Base-by-base conservation (phyloP, 2,113 vertebrate species). In the Vicugna pacos region DNA sequence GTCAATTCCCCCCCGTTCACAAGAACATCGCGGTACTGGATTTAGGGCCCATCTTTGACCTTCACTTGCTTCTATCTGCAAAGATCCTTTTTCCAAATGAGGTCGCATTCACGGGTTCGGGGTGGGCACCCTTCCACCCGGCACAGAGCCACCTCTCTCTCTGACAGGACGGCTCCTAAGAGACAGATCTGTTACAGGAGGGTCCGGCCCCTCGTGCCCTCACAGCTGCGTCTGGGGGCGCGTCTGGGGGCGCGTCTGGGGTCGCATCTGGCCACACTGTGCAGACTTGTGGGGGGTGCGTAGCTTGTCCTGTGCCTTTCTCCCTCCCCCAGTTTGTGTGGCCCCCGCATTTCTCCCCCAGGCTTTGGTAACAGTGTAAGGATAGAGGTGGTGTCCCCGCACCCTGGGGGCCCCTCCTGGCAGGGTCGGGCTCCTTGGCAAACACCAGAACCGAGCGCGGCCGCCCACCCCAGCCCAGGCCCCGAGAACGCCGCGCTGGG, bases 201-300 rank as follows among this genome's bases (percentile, higher is more conserved):
- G 6, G n/a, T 13, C n/a, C 3, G 75, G 60, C 26, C n/a, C 19
- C 28, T 52, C 22, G 19, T 0, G 3, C 24, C 12, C n/a, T 79
- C 76, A 5, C 1, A 10, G 50, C 6, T 19, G 13, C 15, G n/a
- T 16, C 22, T 58, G 77, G 30, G 4, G 50, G 58, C 80, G 11
- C 3, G 3, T 13, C 19, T 70, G n/a, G 48, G 35, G 35, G 35
- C 15, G 13, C 15, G n/a, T 16, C 22, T 58, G 77, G 30, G 4
- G 50, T 42, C 80, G 11, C 3, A 2, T 13, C 19, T 70, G n/a
- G 48, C 64, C 22, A 35, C 8, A 7, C 26, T 22, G 26, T 0
- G n/a, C n/a, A 13, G 3, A n/a, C 10, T 3, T 3, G 2, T n/a
- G 9, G 10, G 16, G 8, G 48, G 28, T 22, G 0, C n/a, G 15